These are phyloP conservation scores for Peromyscus aztecus DNA, from an alignment of 2,797 vertebrate species.

Conservation along the genomic window DNA sequence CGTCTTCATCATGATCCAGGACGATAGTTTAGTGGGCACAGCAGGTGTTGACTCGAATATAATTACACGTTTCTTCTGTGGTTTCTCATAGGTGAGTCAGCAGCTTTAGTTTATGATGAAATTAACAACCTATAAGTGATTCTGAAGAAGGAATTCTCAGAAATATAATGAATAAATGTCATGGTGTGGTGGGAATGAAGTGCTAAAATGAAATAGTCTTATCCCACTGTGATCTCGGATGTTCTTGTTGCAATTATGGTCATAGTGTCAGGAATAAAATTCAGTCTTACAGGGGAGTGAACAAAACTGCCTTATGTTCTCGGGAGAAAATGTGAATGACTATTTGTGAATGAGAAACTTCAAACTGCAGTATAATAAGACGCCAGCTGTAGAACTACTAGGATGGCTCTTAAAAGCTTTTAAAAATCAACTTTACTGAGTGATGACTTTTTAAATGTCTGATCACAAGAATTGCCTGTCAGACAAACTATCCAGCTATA, in stretches of 20 bases:
- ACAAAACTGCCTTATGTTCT: conserved; percentile 49
- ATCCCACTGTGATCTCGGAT: neutral
- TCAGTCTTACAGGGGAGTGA: conserved; percentile 28
- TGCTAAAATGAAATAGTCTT: conserved; percentile 17
- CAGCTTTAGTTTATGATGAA: conserved; percentile 64
- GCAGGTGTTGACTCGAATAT: conserved; percentile 45
- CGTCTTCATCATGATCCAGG: conserved; percentile 28
- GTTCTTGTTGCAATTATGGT: conserved; percentile 36
- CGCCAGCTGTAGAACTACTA: neutral
- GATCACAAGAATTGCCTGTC: neutral
- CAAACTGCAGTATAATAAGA: conserved; percentile 57
- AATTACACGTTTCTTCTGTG: conserved; percentile 55
- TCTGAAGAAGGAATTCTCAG: conserved; percentile 69
- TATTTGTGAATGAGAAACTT: conserved; percentile 64
- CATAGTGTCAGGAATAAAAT: conserved; percentile 43
- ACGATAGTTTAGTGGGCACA: conserved; percentile 8
- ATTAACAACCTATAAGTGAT: conserved; percentile 59
- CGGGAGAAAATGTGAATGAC: conserved; percentile 62
- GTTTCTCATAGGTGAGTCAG: conserved; percentile 53
- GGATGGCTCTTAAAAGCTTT: conserved; percentile 31
- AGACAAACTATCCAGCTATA: neutral
- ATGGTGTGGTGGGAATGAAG: conserved; percentile 46
- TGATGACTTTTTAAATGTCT: conserved; percentile 56
- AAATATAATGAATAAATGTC: conserved; percentile 53
- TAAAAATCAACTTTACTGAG: conserved; percentile 56